Conservation (phyloP, 1,140 invertebrate genomes). For the Grapholita molesta region DNA sequence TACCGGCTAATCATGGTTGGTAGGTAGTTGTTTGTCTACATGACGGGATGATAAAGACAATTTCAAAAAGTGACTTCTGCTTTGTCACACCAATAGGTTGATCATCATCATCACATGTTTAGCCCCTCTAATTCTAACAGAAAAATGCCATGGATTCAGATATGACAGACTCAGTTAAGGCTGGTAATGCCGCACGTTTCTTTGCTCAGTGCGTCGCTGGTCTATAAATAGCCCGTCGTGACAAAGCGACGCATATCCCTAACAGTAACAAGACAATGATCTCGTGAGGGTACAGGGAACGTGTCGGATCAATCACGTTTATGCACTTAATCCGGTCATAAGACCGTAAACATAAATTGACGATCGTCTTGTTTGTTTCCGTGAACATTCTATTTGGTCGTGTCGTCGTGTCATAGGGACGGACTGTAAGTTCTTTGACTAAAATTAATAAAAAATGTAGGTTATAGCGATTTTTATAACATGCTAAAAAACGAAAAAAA, state of each 20-base stretch:
- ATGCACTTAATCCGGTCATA: neutral
- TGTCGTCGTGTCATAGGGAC: no score
- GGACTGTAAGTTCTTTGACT: no score
- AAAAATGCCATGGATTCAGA: neutral
- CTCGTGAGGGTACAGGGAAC: neutral
- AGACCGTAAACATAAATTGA: neutral
- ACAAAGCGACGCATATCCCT: slow-evolving; percentile 1
- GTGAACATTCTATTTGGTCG: neutral
- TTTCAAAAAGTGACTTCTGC: no score
- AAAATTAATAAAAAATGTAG: no score
- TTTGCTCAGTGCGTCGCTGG: neutral
- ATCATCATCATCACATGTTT: no score
- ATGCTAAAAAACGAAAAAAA: no score
- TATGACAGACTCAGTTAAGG: neutral
- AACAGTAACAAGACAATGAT: slow-evolving; percentile 5
- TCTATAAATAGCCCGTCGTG: slow-evolving; percentile 1
- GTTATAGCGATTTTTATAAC: no score
- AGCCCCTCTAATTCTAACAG: neutral
- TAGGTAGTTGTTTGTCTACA: no score
- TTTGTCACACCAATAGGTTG: no score
- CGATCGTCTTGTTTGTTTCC: neutral
- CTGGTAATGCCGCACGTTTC: neutral
- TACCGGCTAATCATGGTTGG: no score
- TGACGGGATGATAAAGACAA: no score
- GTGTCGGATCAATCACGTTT: neutral